phyloP scores from a whole-genome alignment of 2,797 vertebrate genomes.

The Lycodopsis pacificus region DNA sequence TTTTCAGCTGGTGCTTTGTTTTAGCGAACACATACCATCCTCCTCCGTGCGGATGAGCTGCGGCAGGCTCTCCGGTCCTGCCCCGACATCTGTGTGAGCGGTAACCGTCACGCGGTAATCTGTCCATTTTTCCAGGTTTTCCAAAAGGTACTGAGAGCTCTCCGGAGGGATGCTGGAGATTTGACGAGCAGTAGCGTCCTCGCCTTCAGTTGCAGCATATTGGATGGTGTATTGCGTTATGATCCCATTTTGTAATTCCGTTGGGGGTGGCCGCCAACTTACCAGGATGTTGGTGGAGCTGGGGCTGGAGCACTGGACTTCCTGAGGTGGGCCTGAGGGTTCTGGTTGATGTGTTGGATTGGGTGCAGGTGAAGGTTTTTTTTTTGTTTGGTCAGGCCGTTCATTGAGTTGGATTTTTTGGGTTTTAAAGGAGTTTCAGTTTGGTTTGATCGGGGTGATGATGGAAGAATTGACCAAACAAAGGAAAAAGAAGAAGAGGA shows the following conservation, averaged over 20 bases:
- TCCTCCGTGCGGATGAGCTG: slow-evolving; percentile 98
- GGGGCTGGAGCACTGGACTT: slow-evolving; percentile 95
- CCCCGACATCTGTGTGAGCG: slow-evolving; percentile 96
- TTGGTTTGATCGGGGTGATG: slow-evolving; percentile 71
- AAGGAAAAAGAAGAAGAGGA: slow-evolving; percentile 76
- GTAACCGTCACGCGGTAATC: slow-evolving; percentile 95
- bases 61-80: slow-evolving; percentile 95
- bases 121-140: slow-evolving; percentile 99
- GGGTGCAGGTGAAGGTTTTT: slow-evolving; percentile 49
- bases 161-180: slow-evolving; percentile 91
- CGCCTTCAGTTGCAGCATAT: slow-evolving; percentile 90
- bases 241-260: slow-evolving; percentile 96
- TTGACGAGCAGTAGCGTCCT: slow-evolving; percentile 88
- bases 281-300: slow-evolving; percentile 99
- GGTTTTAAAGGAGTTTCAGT: slow-evolving; percentile 85
- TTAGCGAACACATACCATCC: slow-evolving; percentile 95
- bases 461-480: slow-evolving; percentile 85
- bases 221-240: slow-evolving; percentile 94
- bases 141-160: slow-evolving; percentile 94
- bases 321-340: slow-evolving; percentile 97
- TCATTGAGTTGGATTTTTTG: slow-evolving; percentile 75
- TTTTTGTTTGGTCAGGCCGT: slow-evolving; percentile 59
- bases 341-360: slow-evolving; percentile 85
- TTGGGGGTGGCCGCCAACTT: slow-evolving; percentile 96
- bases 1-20: slow-evolving; percentile 66